Percentiles rank a stretch among this genome's conserved stretches.
Conservation (phyloP, 2,888 invertebrate species). For the Apamea anceps region DNA sequence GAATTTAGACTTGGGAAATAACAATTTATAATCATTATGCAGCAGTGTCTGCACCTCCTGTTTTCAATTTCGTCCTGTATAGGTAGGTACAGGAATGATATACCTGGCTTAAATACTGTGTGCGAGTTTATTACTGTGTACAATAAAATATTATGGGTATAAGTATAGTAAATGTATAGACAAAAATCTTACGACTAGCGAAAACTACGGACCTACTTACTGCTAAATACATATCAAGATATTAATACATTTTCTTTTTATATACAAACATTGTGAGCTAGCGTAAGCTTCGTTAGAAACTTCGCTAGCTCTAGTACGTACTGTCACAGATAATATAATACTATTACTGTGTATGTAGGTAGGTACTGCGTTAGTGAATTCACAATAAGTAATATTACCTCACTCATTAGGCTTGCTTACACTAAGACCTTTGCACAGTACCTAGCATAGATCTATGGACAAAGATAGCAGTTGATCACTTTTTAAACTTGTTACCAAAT, state of each 20-base stretch:
- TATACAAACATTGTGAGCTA: not conserved
- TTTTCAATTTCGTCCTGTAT: not conserved
- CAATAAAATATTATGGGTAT: not conserved
- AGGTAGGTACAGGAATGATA: conserved; percentile 5
- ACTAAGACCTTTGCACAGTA: conserved; percentile 1
- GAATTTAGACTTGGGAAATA: too few species aligned
- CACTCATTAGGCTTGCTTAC: not conserved
- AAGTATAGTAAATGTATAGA: not conserved
- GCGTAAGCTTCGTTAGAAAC: not conserved
- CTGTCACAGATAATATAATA: not conserved
- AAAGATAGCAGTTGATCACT: not conserved
- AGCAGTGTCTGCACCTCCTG: not conserved
- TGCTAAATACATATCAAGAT: not conserved
- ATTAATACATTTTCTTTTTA: conserved; percentile 2
- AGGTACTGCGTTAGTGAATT: not conserved
- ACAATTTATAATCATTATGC: too few species aligned
- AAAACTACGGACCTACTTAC: conserved; percentile 6
- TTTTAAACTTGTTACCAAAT: not conserved
- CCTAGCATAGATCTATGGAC: not conserved
- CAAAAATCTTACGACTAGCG: conserved; percentile 24
- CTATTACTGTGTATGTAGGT: not conserved
- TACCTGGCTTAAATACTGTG: not conserved
- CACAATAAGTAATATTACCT: not conserved
- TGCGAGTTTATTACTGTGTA: not conserved
- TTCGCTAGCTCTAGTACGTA: not conserved